These are phyloP conservation scores for Polydrusus cervinus DNA, from an alignment of 2,888 invertebrate species.

Conservation along the genomic window DNA sequence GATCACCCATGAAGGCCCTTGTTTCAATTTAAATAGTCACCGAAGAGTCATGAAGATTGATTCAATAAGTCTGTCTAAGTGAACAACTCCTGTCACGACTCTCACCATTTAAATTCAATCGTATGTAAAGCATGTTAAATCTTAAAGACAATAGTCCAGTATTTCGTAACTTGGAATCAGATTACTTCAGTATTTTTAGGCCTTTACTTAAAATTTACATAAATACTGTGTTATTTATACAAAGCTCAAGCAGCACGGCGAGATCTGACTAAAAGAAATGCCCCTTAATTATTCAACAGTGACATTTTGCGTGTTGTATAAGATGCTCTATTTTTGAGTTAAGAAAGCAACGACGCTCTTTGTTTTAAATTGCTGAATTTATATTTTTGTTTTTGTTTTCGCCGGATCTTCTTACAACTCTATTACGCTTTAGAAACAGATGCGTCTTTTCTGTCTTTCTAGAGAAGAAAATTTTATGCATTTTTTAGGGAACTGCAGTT, in stretches of 20 bases:
- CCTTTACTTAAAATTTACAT: constrained; percentile 45
- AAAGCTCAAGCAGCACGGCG: constrained; percentile 28
- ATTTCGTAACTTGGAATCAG: constrained; percentile 21
- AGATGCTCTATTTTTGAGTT: constrained; percentile 18
- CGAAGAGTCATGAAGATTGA: constrained; percentile 51
- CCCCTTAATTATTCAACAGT: constrained; percentile 47
- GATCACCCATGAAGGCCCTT: constrained; percentile 1
- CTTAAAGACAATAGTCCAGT: constrained; percentile 45
- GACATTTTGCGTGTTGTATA: constrained; percentile 34
- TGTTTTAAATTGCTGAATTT: constrained; percentile 30
- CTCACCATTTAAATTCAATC: constrained; percentile 61
- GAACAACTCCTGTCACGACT: constrained; percentile 57
- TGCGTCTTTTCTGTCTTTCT: constrained; percentile 6
- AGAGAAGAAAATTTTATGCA: neutral
- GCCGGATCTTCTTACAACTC: neutral
- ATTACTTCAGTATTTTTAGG: constrained; percentile 40
- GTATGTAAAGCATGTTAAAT: constrained; percentile 58
- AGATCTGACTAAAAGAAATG: constrained; percentile 35
- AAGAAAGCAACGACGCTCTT: constrained; percentile 23
- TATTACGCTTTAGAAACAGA: constrained; percentile 9
- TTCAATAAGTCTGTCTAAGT: constrained; percentile 50
- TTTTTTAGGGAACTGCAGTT: neutral
- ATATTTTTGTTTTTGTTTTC: constrained; percentile 22
- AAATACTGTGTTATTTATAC: constrained; percentile 39
- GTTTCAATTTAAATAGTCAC: constrained; percentile 41